Evolutionary conservation across 30 jellyfish, hydroid and myxozoan species (phyloP).

Genomic region (Rhopilema esculentum): DNA sequence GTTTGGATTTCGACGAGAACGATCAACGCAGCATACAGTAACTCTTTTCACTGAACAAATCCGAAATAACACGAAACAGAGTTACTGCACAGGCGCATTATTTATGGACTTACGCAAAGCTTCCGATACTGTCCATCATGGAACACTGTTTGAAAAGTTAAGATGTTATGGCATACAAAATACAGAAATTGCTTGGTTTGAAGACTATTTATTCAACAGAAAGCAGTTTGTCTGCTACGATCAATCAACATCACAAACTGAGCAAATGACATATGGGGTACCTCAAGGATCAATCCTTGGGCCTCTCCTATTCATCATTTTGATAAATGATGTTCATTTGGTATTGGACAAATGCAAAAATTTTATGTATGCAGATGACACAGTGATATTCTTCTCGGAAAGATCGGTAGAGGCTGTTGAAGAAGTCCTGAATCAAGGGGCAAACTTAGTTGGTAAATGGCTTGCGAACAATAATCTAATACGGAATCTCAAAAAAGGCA

Average conservation of each 20-base stretch:
- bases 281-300: conserved; percentile 59
- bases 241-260: conserved; percentile 62
- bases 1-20: conserved; percentile 56
- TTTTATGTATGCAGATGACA: conserved; percentile 68
- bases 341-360: conserved; percentile 60
- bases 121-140: conserved; percentile 55
- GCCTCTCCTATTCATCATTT: conserved; percentile 53
- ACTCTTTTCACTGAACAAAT: conserved; percentile 55
- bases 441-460: too few species aligned
- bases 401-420: conserved; percentile 33
- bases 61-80: conserved; percentile 71
- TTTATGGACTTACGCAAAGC: conserved; percentile 58
- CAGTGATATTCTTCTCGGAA: conserved; percentile 45
- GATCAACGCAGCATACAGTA: conserved; percentile 70
- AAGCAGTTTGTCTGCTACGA: conserved; percentile 57
- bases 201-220: conserved; percentile 64
- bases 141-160: conserved; percentile 54
- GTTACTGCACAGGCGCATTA: conserved; percentile 58
- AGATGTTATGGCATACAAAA: conserved; percentile 53
- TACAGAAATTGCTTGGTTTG: conserved; percentile 69
- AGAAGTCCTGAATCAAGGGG: conserved; percentile 33
- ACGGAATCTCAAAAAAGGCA: too few species aligned
- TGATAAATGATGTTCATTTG: conserved; percentile 50
- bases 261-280: conserved; percentile 72
- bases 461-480: too few species aligned